Conservation (phyloP, 2,888 invertebrate species). For the Microdon myrmicae region DNA sequence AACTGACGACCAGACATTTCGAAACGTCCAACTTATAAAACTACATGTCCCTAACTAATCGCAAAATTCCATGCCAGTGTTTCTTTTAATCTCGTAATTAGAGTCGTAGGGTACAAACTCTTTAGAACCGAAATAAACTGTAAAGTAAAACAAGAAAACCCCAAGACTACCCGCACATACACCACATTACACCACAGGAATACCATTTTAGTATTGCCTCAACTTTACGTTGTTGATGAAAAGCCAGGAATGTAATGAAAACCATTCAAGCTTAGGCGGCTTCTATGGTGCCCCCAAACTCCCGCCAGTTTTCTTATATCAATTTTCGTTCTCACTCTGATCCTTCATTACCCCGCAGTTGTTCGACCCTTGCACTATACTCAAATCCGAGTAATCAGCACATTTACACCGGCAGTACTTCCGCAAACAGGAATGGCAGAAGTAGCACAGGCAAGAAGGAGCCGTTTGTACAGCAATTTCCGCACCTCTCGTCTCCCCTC, state of each 20-base stretch:
- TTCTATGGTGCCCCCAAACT: no score
- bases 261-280: slow-evolving; percentile 38
- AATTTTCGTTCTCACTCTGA: slow-evolving; percentile 8
- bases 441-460: slow-evolving; percentile 12
- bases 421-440: neutral
- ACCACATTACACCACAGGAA: neutral
- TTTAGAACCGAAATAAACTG: slow-evolving; percentile 20
- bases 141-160: slow-evolving; percentile 35
- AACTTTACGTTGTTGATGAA: slow-evolving; percentile 19
- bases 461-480: slow-evolving; percentile 44
- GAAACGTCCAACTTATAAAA: no score
- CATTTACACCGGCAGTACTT: slow-evolving; percentile 45
- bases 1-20: no score
- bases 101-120: slow-evolving; percentile 47
- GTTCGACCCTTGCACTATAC: slow-evolving; percentile 39
- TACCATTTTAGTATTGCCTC: no score
- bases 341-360: neutral
- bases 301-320: neutral
- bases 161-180: slow-evolving; percentile 8
- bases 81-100: slow-evolving; percentile 48
- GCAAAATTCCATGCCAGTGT: no score
- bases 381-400: slow-evolving; percentile 52
- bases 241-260: slow-evolving; percentile 52
- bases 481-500: neutral
- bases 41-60: no score